Conservation (phyloP, 2,113 vertebrate genomes). For the Psittacara wagleri region DNA sequence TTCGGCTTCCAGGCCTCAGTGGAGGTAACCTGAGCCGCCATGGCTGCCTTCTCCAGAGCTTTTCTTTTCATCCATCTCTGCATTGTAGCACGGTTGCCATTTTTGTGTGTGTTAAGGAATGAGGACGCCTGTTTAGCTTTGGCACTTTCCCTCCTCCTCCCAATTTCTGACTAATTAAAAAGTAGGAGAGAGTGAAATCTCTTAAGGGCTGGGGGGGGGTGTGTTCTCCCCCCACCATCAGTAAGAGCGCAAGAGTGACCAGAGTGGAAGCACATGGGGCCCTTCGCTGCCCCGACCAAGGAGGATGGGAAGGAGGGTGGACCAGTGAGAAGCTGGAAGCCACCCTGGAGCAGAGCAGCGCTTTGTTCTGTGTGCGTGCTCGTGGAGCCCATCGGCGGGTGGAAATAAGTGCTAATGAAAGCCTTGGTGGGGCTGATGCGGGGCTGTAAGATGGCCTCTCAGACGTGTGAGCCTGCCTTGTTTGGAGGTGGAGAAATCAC, state of each 20-base stretch:
- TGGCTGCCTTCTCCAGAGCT: slow-evolving; percentile 1
- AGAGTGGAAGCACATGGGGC: background rate
- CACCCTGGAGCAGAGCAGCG: background rate
- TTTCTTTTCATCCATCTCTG: background rate
- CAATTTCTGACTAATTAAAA: background rate
- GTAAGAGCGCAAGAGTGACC: background rate
- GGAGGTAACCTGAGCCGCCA: background rate
- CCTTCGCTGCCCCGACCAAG: background rate
- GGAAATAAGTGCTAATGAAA: background rate
- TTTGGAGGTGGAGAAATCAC: background rate
- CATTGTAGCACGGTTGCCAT: slow-evolving; percentile 5
- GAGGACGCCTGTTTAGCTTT: background rate
- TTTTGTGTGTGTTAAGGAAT: background rate
- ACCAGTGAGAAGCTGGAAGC: background rate
- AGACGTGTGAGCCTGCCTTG: background rate
- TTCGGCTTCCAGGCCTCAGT: background rate
- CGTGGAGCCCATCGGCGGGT: background rate
- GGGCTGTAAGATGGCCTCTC: slow-evolving; percentile 53
- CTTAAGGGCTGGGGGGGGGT: background rate
- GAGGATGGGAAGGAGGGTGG: background rate
- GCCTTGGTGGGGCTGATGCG: background rate
- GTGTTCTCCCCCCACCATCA: background rate
- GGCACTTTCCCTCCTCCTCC: background rate
- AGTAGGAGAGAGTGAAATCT: background rate
- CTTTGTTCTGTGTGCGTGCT: background rate